Evolutionary conservation across 2,797 vertebrate species (phyloP).

Genomic region (Prionace glauca): DNA sequence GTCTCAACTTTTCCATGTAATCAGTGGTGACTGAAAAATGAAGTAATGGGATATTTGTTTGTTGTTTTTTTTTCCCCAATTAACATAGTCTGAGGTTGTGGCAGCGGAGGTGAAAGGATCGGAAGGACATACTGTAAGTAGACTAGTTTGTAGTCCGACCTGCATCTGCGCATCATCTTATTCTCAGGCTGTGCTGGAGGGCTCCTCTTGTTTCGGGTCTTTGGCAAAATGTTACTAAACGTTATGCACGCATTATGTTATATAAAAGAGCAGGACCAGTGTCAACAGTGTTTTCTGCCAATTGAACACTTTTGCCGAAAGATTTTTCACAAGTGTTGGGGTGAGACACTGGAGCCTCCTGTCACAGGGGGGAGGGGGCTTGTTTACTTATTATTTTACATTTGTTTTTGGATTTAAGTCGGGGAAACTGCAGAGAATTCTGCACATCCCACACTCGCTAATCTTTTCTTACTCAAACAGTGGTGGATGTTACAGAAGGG

Average conservation of each 20-base stretch:
- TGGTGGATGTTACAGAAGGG: not conserved
- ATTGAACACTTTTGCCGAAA: constrained; percentile 1
- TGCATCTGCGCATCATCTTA: not conserved
- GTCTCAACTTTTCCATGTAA: constrained; percentile 30
- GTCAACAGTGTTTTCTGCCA: not conserved
- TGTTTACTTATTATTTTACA: constrained; percentile 3
- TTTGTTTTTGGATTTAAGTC: constrained; percentile 8
- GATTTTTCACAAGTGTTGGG: not conserved
- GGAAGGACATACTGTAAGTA: constrained; percentile 35
- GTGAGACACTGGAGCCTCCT: not conserved
- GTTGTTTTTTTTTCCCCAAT: not conserved
- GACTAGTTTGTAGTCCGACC: constrained; percentile 25
- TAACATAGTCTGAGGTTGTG: constrained; percentile 32
- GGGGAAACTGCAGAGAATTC: not conserved
- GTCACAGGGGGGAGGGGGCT: not conserved
- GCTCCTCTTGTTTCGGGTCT: not conserved
- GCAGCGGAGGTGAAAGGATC: constrained; percentile 32
- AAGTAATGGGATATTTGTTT: constrained; percentile 33
- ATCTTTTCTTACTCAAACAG: not conserved
- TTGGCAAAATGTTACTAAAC: not conserved
- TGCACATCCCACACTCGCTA: not conserved
- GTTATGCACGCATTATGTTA: not conserved
- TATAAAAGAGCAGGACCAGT: not conserved
- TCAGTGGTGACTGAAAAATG: constrained; percentile 15
- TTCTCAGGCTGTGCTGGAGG: not conserved